These are phyloP conservation scores for Ascidia mentula DNA, from an alignment of 23 tunicate species.

Conservation along the genomic window DNA sequence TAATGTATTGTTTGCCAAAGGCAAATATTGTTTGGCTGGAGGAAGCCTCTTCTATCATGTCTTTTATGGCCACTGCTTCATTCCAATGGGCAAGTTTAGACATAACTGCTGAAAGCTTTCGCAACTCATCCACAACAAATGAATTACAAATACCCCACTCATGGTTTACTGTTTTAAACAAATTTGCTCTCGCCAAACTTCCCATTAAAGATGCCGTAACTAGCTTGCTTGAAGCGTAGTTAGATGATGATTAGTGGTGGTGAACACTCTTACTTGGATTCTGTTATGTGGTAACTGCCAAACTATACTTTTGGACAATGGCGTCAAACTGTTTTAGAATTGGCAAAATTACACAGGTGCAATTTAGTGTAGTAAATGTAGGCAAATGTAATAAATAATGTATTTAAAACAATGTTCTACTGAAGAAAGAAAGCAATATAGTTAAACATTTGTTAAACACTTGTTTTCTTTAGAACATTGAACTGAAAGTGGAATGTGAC, in stretches of 20 bases:
- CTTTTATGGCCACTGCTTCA: background rate
- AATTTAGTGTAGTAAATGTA: background rate
- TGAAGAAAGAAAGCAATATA: background rate
- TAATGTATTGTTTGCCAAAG: background rate
- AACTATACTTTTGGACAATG: background rate
- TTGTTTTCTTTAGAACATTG: conserved; percentile 66
- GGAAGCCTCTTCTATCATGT: background rate
- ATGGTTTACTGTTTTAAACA: background rate
- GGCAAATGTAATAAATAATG: background rate
- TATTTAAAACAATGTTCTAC: background rate
- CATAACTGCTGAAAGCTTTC: conserved; percentile 4
- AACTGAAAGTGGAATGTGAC: conserved; percentile 86
- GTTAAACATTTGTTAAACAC: background rate
- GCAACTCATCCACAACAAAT: conserved; percentile 8
- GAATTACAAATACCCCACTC: background rate
- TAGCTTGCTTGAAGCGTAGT: background rate
- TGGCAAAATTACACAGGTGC: conserved; percentile 71
- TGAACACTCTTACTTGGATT: background rate
- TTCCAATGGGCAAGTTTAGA: conserved; percentile 15
- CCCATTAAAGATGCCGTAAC: background rate
- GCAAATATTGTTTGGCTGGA: conserved; percentile 4
- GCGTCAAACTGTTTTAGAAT: conserved; percentile 19
- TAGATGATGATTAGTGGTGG: background rate
- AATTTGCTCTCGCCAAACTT: background rate
- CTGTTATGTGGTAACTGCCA: background rate